Percentiles rank a stretch among this genome's conserved stretches.
Evolutionary conservation across 2,797 vertebrate genomes (phyloP).

Genomic region (Halcyon smyrnensis): DNA sequence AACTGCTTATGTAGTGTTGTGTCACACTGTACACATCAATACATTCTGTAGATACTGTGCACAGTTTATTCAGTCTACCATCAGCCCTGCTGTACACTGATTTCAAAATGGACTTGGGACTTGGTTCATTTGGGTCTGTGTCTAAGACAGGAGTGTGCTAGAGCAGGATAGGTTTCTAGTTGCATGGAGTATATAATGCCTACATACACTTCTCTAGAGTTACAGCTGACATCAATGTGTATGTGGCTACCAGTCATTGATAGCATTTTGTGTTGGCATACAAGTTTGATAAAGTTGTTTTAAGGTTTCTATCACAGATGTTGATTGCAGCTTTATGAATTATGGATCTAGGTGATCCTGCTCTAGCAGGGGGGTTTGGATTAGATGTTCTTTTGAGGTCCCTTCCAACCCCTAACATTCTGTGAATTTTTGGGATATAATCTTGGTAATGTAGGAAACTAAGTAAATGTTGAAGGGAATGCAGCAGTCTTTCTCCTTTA

Average conservation of each 20-base stretch:
- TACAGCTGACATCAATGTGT: not conserved
- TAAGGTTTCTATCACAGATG: not conserved
- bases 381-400: no score
- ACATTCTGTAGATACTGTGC: not conserved
- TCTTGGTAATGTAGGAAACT: not conserved
- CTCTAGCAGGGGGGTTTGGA: no score
- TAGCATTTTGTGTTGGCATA: not conserved
- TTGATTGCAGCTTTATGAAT: not conserved
- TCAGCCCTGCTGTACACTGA: not conserved
- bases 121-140: not conserved
- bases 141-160: not conserved
- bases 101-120: not conserved
- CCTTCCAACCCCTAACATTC: no score
- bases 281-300: not conserved
- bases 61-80: not conserved
- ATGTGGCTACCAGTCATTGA: not conserved
- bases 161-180: not conserved
- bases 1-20: fast-evolving
- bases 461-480: not conserved
- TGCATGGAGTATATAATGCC: not conserved
- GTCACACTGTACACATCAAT: not conserved
- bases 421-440: not conserved
- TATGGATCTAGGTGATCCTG: no score
- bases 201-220: not conserved
- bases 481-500: not conserved